phyloP scores from a whole-genome alignment of 2,113 vertebrate species.

The Pollimyrus isidori region DNA sequence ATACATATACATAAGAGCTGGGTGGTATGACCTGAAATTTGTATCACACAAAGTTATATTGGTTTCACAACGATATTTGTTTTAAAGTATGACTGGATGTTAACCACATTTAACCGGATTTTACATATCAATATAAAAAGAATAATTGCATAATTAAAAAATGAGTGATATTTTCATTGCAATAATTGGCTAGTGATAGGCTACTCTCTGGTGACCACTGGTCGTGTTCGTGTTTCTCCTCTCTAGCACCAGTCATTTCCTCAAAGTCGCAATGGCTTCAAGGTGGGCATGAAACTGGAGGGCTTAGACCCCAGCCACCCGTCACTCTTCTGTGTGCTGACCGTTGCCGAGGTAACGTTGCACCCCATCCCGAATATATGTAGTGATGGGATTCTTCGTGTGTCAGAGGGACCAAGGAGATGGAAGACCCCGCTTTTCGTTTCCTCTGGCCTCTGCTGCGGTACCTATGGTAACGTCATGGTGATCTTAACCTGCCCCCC shows the following conservation, averaged over 20 bases:
- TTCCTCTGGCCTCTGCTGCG: not conserved
- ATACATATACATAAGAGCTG: too few relatives aligned
- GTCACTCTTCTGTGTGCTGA: slow-evolving; percentile 87
- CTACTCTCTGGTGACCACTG: not conserved
- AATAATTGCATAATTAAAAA: too few relatives aligned
- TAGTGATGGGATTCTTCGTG: not conserved
- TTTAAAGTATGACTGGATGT: too few relatives aligned
- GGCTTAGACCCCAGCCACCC: slow-evolving; percentile 90
- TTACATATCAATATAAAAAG: too few relatives aligned
- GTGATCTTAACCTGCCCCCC: not conserved
- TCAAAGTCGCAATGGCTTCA: slow-evolving; percentile 92
- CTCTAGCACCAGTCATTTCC: slow-evolving; percentile 86
- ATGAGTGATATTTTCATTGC: not conserved
- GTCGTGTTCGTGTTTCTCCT: not conserved
- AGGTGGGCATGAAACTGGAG: slow-evolving; percentile 92
- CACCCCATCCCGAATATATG: not conserved
- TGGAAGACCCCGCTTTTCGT: not conserved
- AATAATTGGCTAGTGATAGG: not conserved
- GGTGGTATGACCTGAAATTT: too few relatives aligned
- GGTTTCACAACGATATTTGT: too few relatives aligned
- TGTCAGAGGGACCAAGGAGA: not conserved
- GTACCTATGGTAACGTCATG: not conserved
- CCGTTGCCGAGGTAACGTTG: slow-evolving; percentile 75
- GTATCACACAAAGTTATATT: too few relatives aligned
- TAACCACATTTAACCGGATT: too few relatives aligned